Conservation (phyloP, 1,140 invertebrate genomes). For the Sesamia nonagrioides region DNA sequence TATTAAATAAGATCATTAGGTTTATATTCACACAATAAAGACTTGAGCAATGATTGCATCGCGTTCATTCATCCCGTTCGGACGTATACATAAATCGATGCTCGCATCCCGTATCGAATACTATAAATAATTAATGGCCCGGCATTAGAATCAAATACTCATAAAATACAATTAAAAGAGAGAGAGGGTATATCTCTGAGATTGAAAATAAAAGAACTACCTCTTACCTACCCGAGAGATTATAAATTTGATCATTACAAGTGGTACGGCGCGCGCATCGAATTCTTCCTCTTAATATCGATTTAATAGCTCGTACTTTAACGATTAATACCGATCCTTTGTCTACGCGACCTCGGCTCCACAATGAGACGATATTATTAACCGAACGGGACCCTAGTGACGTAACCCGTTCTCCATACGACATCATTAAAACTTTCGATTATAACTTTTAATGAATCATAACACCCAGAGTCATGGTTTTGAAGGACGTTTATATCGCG, state of each 20-base stretch:
- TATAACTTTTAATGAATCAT: slow-evolving; percentile 50
- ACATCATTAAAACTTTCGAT: slow-evolving; percentile 60
- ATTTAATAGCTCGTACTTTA: slow-evolving; percentile 79
- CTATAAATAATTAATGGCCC: slow-evolving; percentile 87
- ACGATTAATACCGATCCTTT: slow-evolving; percentile 75
- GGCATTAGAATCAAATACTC: slow-evolving; percentile 87
- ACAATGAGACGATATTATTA: slow-evolving; percentile 64
- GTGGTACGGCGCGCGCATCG: slow-evolving; percentile 81
- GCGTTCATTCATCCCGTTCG: slow-evolving; percentile 74
- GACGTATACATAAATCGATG: slow-evolving; percentile 81
- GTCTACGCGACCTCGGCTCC: slow-evolving; percentile 58
- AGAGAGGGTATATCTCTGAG: slow-evolving; percentile 82
- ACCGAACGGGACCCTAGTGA: slow-evolving; percentile 48
- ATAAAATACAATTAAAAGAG: slow-evolving; percentile 88
- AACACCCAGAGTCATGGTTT: slow-evolving; percentile 19
- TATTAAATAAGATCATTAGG: slow-evolving; percentile 53
- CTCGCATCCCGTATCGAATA: slow-evolving; percentile 84
- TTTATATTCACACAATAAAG: slow-evolving; percentile 62
- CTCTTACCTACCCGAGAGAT: slow-evolving; percentile 85
- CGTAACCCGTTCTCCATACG: slow-evolving; percentile 26
- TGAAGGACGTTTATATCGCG: neutral
- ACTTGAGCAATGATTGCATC: slow-evolving; percentile 69
- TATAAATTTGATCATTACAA: slow-evolving; percentile 87
- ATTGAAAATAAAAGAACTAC: slow-evolving; percentile 83
- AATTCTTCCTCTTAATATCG: slow-evolving; percentile 82